Conservation (phyloP, 2,888 invertebrate species). For the Euplagia quadripunctaria region DNA sequence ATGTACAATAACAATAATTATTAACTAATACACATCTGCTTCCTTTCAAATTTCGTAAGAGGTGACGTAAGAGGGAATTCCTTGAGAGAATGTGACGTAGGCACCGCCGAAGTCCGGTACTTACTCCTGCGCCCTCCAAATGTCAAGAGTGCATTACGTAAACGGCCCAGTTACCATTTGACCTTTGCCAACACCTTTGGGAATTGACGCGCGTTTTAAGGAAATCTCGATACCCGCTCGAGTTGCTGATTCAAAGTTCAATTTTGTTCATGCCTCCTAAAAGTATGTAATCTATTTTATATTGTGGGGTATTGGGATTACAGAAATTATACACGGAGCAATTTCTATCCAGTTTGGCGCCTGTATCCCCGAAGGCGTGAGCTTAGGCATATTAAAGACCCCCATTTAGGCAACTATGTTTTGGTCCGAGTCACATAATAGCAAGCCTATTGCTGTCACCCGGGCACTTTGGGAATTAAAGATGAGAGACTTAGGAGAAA, state of each 20-base stretch:
- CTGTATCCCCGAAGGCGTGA: background rate
- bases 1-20: constrained; percentile 31
- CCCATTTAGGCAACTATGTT: too few species aligned
- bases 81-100: constrained; percentile 64
- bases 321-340: background rate
- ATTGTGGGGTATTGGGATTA: background rate
- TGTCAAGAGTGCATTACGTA: constrained; percentile 78
- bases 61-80: constrained; percentile 78
- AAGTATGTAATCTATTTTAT: background rate
- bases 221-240: constrained; percentile 67
- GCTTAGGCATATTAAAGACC: background rate
- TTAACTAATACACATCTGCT: constrained; percentile 52
- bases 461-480: background rate
- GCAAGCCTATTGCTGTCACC: background rate
- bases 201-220: constrained; percentile 74
- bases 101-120: constrained; percentile 44
- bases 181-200: constrained; percentile 77
- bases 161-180: constrained; percentile 64
- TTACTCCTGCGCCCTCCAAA: constrained; percentile 72
- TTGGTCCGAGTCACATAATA: too few species aligned
- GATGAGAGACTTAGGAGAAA: background rate
- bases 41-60: constrained; percentile 59
- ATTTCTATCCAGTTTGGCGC: background rate
- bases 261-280: background rate
- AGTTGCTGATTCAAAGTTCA: constrained; percentile 50